Evolutionary conservation across 1,140 invertebrate species (phyloP), one percentile per base, ranked within the genome.

Genomic region (Panagrolaimus sp.): DNA sequence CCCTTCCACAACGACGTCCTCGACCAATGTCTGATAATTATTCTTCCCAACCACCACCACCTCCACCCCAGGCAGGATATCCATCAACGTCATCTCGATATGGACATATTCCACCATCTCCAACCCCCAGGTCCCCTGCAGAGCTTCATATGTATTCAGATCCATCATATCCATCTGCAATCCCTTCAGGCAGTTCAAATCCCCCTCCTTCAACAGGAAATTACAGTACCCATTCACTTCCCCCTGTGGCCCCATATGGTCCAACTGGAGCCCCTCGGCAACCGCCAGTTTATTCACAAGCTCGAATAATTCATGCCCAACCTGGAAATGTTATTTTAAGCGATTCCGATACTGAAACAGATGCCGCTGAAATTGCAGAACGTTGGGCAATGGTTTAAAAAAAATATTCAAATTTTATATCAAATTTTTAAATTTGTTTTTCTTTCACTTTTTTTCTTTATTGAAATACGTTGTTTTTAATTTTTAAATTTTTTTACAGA

Each of bases 371-470:
- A 58, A 2, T 58, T 12, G 52, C 52, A n/a, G 52, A 58, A 58
- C 52, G 52, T 26, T 58, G 52, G 52, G 52, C 52, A 10, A 58
- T 58, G 52, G 52, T 58, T 5, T 58, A 58, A 58, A 12, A 1
- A 5, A 21, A 21, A 4, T 7, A n/a, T 24, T 14, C 8, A n/a
- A 17, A 24, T 21, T 4, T 4, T 38, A 38, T 38, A 38, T 38
- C 32, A 38, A 7, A 38, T 38, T 38, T 38, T 38, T 4, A 4
- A 4, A 38, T 38, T 38, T 38, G 32, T 38, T 38, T 2, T 38
- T 38, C n/a, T 38, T 38, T 38, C 32, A 38, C 32, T n/a, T n/a
- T n/a, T n/a, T 38, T 38, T 38, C 32, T 7, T 38, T 38, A 4
- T 38, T 38, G 32, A 38, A 38, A 38, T 38, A 38, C 32, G 32